phyloP scores from a whole-genome alignment of 2,113 vertebrate genomes.

The Stercorarius parasiticus region DNA sequence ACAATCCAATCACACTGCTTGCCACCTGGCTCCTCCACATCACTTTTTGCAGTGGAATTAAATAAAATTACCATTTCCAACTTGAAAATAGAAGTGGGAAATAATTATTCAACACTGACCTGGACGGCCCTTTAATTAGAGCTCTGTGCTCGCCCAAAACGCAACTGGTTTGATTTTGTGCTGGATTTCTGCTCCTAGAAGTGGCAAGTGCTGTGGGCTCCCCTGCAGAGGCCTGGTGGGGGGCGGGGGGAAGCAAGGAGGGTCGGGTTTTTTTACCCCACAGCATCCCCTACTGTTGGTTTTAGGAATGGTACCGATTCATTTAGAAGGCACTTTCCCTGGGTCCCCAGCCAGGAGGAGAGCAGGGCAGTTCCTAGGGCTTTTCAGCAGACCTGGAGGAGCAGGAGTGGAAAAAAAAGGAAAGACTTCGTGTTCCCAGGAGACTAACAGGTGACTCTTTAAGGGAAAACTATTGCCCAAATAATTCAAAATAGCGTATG shows the following conservation, averaged over 20 bases:
- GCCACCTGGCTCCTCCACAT: not conserved
- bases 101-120: not conserved
- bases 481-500: not conserved
- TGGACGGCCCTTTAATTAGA: not conserved
- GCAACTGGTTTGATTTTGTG: not conserved
- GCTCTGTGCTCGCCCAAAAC: not conserved
- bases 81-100: constrained; percentile 28
- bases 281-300: constrained; percentile 31
- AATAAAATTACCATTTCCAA: not conserved
- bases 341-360: rapidly evolving
- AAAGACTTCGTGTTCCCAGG: not conserved
- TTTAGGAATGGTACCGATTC: not conserved
- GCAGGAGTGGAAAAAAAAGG: not conserved
- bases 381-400: not conserved
- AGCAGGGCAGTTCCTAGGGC: not conserved
- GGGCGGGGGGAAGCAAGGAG: not conserved
- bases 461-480: not conserved
- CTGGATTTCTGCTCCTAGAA: not conserved
- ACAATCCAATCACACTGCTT: not conserved
- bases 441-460: not conserved
- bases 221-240: not conserved
- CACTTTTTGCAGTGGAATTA: not conserved
- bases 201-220: not conserved
- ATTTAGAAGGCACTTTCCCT: not conserved
- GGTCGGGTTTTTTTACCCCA: not conserved